phyloP scores from a whole-genome alignment of 2,113 vertebrate genomes.

The Cepphus grylle region DNA sequence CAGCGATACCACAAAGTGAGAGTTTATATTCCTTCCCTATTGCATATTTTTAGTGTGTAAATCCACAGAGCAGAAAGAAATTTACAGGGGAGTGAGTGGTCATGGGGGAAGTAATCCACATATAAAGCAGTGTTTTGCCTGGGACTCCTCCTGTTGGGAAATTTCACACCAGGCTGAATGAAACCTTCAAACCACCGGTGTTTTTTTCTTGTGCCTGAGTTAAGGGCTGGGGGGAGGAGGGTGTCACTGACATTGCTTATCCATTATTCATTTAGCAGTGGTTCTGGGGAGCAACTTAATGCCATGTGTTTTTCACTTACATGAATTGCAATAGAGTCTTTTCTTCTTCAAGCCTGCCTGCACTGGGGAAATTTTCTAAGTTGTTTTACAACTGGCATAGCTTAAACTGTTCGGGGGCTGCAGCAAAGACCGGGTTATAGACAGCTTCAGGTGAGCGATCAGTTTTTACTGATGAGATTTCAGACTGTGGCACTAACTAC shows the following conservation, averaged over 20 bases:
- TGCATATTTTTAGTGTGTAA: conserved; percentile 27
- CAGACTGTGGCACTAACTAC: not conserved
- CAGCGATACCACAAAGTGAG: not conserved
- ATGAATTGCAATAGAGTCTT: not conserved
- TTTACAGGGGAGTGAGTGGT: not conserved
- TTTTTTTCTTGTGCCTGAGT: not conserved
- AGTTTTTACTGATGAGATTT: not conserved
- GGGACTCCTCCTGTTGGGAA: not conserved
- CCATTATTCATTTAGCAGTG: conserved; percentile 37
- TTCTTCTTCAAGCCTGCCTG: conserved; percentile 9
- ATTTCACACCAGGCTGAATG: not conserved
- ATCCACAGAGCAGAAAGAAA: conserved; percentile 40
- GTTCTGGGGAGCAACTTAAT: not conserved
- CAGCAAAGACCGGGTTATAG: not conserved
- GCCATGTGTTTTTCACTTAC: conserved; percentile 20
- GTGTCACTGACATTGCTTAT: not conserved
- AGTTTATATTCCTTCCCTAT: conserved; percentile 14
- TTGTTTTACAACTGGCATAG: not conserved
- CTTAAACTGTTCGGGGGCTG: not conserved
- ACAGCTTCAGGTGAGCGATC: not conserved
- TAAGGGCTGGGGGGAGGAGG: not conserved
- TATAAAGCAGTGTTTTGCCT: not conserved
- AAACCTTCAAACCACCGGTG: not conserved
- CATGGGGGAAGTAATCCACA: conserved; percentile 20
- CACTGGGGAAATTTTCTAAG: not conserved